Conservation (phyloP, 1,140 invertebrate genomes). For the Drosophila pallidifrons region DNA sequence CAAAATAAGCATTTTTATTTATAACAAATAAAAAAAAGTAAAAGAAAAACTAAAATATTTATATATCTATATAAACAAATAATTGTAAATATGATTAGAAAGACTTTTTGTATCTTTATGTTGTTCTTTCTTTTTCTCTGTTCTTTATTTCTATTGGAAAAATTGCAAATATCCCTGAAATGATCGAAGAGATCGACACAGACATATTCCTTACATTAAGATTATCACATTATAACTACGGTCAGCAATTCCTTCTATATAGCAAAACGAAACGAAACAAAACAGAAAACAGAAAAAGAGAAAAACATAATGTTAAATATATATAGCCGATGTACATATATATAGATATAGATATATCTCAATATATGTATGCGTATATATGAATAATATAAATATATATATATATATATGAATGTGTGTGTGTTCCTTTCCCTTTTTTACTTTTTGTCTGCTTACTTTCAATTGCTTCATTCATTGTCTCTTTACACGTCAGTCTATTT, state of each 20-base stretch:
- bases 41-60: constrained; percentile 5
- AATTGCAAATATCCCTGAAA: background rate
- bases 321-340: constrained; percentile 34
- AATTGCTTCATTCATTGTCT: constrained; percentile 10
- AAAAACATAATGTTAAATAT: constrained; percentile 31
- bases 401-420: constrained; percentile 16
- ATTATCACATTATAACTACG: constrained; percentile 34
- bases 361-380: constrained; percentile 9
- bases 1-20: constrained; percentile 66
- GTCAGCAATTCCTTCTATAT: constrained; percentile 46
- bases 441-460: background rate
- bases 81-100: constrained; percentile 34
- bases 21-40: constrained; percentile 19
- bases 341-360: background rate
- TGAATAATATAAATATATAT: constrained; percentile 22
- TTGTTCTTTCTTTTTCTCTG: background rate
- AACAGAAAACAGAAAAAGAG: too few species aligned
- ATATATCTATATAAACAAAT: constrained; percentile 19
- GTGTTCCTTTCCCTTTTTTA: constrained; percentile 11
- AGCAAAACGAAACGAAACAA: constrained; percentile 19
- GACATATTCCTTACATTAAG: constrained; percentile 18
- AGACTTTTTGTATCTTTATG: background rate
- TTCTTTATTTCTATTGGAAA: background rate
- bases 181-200: constrained; percentile 7
- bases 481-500: constrained; percentile 3